Evolutionary conservation across 2,113 vertebrate genomes (phyloP), one percentile per base, ranked within the genome.

Genomic region (Xyrauchen texanus): DNA sequence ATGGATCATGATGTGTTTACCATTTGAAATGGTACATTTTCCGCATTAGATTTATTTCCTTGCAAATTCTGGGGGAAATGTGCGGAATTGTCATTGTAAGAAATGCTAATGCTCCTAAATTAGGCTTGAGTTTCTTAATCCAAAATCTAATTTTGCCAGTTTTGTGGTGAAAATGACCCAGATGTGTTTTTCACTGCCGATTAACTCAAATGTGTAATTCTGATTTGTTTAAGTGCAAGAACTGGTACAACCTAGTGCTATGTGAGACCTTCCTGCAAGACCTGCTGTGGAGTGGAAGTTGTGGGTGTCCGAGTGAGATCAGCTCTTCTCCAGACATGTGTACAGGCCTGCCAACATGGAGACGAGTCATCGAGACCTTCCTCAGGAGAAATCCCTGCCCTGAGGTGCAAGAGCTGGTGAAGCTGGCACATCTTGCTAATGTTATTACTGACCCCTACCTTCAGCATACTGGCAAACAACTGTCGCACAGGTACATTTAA

Each of bases 201-300:
- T 34, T 34, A 1, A 34, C 21, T 34, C 21, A 34, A 34, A 34
- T 34, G 1, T 34, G 21, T 34, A 34, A 34, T 34, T 34, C 21
- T 34, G 21, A 34, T 34, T 34, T 1, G 21, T 34, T 34, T 34
- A 34, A 94, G 93, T 80, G 86, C 44, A 77, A 52, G 66, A 21
- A 57, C 62, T 94, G 93, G 93, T 91, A 92, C 84, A 7, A 58
- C 7, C 61, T 63, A 12, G 88, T 92, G 11, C 88, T 94, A 13
- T 45, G 81, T 21, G 88, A 92, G 78, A 85, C 86, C 84, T 84
- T 92, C 74, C 88, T 94, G 11, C 91, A 92, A 81, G 88, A 91
- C 53, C 86, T 92, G 4, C 81, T 92, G 8, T 89, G 88, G 0
- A 82, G 77, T 0, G 58, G 88, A 7, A 21, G 69, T 4, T 21